A percentile compares a stretch with the other conserved stretches of the same genome.
phyloP scores from a whole-genome alignment of 2,113 vertebrate species.

The Oceanites oceanicus region DNA sequence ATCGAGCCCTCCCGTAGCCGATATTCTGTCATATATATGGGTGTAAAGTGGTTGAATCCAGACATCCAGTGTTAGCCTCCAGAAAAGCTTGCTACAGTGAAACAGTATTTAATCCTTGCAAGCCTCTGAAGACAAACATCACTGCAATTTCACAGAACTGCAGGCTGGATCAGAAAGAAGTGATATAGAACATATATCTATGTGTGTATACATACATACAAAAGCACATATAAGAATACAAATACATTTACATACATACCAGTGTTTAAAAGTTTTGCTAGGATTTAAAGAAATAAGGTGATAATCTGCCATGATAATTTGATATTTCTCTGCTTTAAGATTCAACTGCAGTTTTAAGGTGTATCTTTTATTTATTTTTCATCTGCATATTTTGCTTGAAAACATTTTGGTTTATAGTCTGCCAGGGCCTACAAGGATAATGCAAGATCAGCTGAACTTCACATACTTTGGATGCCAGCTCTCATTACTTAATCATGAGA shows the following conservation, averaged over 20 bases:
- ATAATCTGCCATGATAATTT: not conserved
- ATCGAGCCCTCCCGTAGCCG: accelerated
- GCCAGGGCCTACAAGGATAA: constrained; percentile 57
- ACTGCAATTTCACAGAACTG: not conserved
- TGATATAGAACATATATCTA: not conserved
- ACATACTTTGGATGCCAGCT: constrained; percentile 61
- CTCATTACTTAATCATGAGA: constrained; percentile 83
- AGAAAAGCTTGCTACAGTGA: not conserved
- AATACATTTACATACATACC: not conserved
- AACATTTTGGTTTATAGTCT: constrained; percentile 64
- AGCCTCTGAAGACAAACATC: not conserved
- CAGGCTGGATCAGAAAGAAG: not conserved
- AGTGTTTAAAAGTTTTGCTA: not conserved
- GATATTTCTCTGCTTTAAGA: not conserved
- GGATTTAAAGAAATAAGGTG: not conserved
- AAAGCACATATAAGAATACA: not conserved
- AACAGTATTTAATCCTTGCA: not conserved
- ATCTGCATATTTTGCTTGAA: constrained; percentile 41
- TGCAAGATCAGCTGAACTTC: constrained; percentile 79
- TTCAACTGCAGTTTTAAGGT: not conserved
- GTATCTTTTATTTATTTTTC: constrained; percentile 9
- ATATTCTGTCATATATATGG: not conserved
- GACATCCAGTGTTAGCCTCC: not conserved
- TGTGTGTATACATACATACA: not conserved
- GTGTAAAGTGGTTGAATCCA: not conserved